Base-by-base conservation (phyloP, 2,888 invertebrate species). In the Athalia circularis region DNA sequence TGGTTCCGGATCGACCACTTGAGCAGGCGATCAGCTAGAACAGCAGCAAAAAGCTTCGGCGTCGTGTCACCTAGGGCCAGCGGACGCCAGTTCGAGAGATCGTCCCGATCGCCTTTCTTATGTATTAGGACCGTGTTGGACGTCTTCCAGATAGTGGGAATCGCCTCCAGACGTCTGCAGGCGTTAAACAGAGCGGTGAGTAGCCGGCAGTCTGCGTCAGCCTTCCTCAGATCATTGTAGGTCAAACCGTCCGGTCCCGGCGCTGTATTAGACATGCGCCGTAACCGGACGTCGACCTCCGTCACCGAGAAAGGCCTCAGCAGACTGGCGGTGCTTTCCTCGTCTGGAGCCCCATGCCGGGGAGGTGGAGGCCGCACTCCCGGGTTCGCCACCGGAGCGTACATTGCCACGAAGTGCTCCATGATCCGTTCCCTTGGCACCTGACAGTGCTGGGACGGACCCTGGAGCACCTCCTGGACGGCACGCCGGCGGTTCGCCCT, bases 81-180 rank as follows among this genome's bases (percentile, higher is more conserved):
- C 5, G 86, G 85, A 3, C 86, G 78, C 87, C 87, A 88, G 81
- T 86, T 87, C 76, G 81, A 79, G 64, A 86, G 78, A 65, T 83
- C 80, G 29, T 80, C 78, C 7, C 81, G 57, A 59, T 79, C 77
- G 3, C 59, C 77, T 13, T 74, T 70, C 54, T 81, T 82, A 43
- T 76, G 78, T 54, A 82, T 43, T 11, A 81, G 65, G 2, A 82
- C 68, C 1, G 81, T 81, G 13, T 43, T 76, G 7, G 80, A 80
- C 6, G n/a, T 8, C 68, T 79, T 81, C 81, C 81, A 82, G 0
- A 9, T 43, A 2, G 50, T 47, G 3, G 78, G 80, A 43, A 79
- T 59, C 80, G 80, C 15, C 80, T 29, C 62, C 62, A 62, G 9
- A 62, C 15, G 15, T 43, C 43, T 43, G 5, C 15, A 5, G 43